Evolutionary conservation across 2,113 vertebrate species (phyloP).

Genomic region (Hydrolagus affinis): DNA sequence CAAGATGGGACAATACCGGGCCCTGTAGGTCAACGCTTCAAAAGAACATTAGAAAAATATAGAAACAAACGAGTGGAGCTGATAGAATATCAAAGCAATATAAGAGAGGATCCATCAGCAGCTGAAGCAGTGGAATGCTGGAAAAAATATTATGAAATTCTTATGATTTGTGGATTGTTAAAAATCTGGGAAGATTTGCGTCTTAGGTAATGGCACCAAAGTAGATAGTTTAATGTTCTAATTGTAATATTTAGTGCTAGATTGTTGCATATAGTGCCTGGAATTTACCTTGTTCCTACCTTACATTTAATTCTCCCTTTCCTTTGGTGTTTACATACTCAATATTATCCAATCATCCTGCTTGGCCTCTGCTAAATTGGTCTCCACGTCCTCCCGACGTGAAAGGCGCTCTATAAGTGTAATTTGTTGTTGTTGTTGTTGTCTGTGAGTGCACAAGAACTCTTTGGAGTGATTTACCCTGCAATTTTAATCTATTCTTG

Average conservation of each 20-base stretch:
- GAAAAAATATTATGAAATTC: constrained; percentile 55
- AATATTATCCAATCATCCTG: background rate
- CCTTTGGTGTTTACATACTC: background rate
- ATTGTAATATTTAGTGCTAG: constrained; percentile 10
- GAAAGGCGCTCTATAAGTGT: too few species aligned
- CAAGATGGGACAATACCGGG: constrained; percentile 49
- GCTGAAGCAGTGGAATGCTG: constrained; percentile 51
- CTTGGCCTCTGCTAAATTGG: background rate
- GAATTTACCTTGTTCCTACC: background rate
- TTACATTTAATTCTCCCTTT: background rate
- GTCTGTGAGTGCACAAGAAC: background rate
- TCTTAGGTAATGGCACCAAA: constrained; percentile 40
- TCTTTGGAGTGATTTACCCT: background rate
- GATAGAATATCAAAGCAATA: constrained; percentile 48
- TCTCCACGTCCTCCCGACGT: too few species aligned
- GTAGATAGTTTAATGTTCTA: background rate
- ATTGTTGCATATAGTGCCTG: background rate
- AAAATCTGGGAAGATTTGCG: constrained; percentile 50
- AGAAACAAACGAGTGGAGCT: constrained; percentile 46
- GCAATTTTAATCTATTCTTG: background rate
- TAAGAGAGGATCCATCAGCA: constrained; percentile 48
- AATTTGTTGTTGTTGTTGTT: too few species aligned
- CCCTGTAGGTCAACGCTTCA: constrained; percentile 48
- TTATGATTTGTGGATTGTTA: constrained; percentile 49
- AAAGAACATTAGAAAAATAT: constrained; percentile 49